Base-by-base conservation (phyloP, 2,797 vertebrate genomes). In the Calcarius lapponicus region DNA sequence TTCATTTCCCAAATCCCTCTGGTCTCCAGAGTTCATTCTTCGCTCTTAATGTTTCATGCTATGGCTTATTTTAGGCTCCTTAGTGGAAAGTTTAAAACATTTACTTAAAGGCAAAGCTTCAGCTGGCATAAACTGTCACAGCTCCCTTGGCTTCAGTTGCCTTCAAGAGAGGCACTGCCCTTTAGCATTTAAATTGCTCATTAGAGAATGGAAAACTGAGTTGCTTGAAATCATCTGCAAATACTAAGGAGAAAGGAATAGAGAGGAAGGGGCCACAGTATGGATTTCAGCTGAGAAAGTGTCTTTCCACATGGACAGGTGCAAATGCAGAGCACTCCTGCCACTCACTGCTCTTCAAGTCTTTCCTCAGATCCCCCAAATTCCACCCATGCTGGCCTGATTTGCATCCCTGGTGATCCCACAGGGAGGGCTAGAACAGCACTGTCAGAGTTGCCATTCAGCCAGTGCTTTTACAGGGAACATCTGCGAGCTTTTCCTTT, bases 31-130 rank as follows among this genome's bases (percentile, higher is more conserved):
- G 80, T 95, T 95, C 95, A 92, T 96, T 97, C 94, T 96, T 96
- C 74, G 67, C 91, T 97, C 90, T 96, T 95, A 96, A 95, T 95
- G 95, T 96, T 96, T 97, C 93, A 94, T 93, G 83, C 94, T 94
- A 96, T 88, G 90, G 94, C 96, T 97, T 96, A 96, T 97, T 97
- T 96, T 96, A 95, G 95, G 78, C 94, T 93, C 80, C 86, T 96
- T 95, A 81, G 94, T 95, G 96, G 94, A 96, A 97, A 97, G 93
- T 95, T 97, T 95, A 96, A 96, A 95, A 93, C 83, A 64, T 95
- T 96, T 91, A 94, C 94, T 93, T 94, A 93, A 95, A 92, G 94
- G 95, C 95, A 95, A 86, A 90, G 61, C 94, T 93, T 95, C 92
- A 95, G 94, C 94, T 95, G 94, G 94, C 88, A 95, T 88, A 70